phyloP scores from a whole-genome alignment of 1,140 invertebrate genomes.

The Manduca sexta region DNA sequence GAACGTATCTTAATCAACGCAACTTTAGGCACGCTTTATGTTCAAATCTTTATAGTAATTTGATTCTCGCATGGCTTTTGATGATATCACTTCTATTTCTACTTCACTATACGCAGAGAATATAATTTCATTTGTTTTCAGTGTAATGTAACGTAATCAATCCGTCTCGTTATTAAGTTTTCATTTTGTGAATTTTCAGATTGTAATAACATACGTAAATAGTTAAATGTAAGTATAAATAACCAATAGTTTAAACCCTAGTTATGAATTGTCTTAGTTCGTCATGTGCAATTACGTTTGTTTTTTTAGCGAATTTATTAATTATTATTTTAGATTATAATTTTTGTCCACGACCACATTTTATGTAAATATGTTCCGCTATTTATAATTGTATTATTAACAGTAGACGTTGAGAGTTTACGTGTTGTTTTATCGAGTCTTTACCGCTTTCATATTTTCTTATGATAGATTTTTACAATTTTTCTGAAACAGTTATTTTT shows the following conservation, averaged over 20 bases:
- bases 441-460: slow-evolving; percentile 23
- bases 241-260: slow-evolving; percentile 58
- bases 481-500: slow-evolving; percentile 14
- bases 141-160: slow-evolving; percentile 44
- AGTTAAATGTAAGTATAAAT: slow-evolving; percentile 62
- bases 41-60: slow-evolving; percentile 12
- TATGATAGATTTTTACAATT: slow-evolving; percentile 5
- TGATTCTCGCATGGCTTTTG: slow-evolving; percentile 60
- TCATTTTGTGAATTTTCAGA: slow-evolving; percentile 41
- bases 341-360: slow-evolving; percentile 42
- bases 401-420: slow-evolving; percentile 13
- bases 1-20: slow-evolving; percentile 60
- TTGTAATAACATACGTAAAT: slow-evolving; percentile 64
- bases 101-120: neutral
- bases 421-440: slow-evolving; percentile 26
- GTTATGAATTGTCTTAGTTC: slow-evolving; percentile 53
- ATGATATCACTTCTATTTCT: slow-evolving; percentile 19
- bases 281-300: slow-evolving; percentile 54
- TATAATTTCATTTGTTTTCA: slow-evolving; percentile 16
- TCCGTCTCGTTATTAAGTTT: slow-evolving; percentile 62
- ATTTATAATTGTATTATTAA: slow-evolving; percentile 29
- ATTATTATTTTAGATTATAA: slow-evolving; percentile 38
- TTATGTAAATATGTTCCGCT: slow-evolving; percentile 66
- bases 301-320: slow-evolving; percentile 64
- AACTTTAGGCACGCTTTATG: slow-evolving; percentile 4